A percentile compares a stretch with the other conserved stretches of the same genome.
phyloP scores from a whole-genome alignment of 2,113 vertebrate genomes.

The Nothoprocta perdicaria region DNA sequence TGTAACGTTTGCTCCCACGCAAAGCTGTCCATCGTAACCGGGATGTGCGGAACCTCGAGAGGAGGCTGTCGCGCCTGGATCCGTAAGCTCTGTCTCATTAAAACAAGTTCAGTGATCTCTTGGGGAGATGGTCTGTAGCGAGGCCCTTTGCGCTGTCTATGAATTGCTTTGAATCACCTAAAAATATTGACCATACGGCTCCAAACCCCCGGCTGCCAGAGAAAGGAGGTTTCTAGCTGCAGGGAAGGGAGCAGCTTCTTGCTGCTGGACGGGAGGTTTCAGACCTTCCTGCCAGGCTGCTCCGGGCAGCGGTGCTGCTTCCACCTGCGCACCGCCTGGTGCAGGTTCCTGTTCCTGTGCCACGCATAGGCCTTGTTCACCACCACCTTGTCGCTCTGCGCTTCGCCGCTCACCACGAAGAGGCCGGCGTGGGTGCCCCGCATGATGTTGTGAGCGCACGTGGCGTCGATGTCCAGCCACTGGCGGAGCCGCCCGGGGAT shows the following conservation, averaged over 20 bases:
- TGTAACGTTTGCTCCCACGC: neutral
- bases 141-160: constrained; percentile 12
- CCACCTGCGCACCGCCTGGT: constrained; percentile 79
- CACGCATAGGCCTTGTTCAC: constrained; percentile 84
- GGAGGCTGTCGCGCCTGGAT: neutral
- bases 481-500: constrained; percentile 76
- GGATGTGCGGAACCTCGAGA: neutral
- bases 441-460: constrained; percentile 85
- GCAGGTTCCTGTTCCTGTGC: constrained; percentile 82
- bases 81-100: neutral
- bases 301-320: constrained; percentile 80
- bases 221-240: constrained; percentile 38
- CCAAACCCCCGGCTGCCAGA: constrained; percentile 13
- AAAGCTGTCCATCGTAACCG: neutral
- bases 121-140: neutral
- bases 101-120: neutral
- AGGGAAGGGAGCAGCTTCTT: constrained; percentile 35
- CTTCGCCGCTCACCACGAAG: constrained; percentile 80
- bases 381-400: constrained; percentile 78
- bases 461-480: constrained; percentile 86
- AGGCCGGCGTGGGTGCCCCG: constrained; percentile 73
- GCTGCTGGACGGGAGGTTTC: neutral
- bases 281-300: constrained; percentile 40
- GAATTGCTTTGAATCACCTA: constrained; percentile 1
- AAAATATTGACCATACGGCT: constrained; percentile 11